Percentiles rank a stretch among this genome's conserved stretches.
phyloP scores from a whole-genome alignment of 2,797 vertebrate genomes.

The Neosilurus hyrtlii region DNA sequence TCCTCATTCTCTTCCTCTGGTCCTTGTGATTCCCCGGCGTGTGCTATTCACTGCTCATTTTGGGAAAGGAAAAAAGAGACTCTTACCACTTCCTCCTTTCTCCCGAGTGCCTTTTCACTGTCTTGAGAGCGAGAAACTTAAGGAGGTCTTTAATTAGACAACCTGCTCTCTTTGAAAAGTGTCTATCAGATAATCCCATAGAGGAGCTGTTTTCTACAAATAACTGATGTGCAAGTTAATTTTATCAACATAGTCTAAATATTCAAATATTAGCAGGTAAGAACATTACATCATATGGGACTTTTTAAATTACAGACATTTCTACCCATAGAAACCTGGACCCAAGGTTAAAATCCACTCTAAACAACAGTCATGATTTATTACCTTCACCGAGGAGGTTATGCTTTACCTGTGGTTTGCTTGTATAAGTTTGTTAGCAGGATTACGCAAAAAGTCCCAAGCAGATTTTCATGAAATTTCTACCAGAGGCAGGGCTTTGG shows the following conservation, averaged over 20 bases:
- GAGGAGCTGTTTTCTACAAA: background rate
- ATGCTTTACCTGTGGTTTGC: too few species aligned
- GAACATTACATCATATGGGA: background rate
- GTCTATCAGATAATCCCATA: background rate
- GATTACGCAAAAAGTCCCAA: too few species aligned
- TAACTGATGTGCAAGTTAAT: background rate
- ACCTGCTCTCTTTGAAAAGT: background rate
- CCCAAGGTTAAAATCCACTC: background rate
- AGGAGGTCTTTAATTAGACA: constrained; percentile 44
- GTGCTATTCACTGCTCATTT: constrained; percentile 77
- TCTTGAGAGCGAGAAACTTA: constrained; percentile 45
- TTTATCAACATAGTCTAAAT: background rate
- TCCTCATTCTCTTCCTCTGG: constrained; percentile 67
- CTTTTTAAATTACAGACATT: background rate
- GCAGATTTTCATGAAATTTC: too few species aligned
- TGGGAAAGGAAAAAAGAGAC: constrained; percentile 62
- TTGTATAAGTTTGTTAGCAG: too few species aligned
- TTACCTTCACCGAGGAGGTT: background rate
- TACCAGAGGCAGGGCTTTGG: too few species aligned
- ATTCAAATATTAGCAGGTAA: background rate
- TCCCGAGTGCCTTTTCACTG: constrained; percentile 52
- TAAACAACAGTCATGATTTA: background rate
- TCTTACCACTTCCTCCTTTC: constrained; percentile 64
- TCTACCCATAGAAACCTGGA: background rate
- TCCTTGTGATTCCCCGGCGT: constrained; percentile 66